Percentiles rank a stretch among this genome's conserved stretches.
Conservation (phyloP, 2,888 invertebrate genomes). For the Pseudolycoriella hygida region DNA sequence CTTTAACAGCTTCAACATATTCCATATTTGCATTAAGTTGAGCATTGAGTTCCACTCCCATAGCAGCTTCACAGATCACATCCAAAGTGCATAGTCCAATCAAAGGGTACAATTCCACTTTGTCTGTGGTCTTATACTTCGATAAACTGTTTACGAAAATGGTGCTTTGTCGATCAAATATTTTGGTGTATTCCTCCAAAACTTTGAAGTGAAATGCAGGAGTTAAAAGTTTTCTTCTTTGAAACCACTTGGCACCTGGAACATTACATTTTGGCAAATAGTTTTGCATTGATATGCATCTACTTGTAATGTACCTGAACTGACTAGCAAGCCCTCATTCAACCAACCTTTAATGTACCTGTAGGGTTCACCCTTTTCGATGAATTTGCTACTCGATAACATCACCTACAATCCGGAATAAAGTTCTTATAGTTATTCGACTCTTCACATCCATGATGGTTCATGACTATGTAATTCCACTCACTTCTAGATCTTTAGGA, state of each 20-base stretch:
- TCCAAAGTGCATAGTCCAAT: slow-evolving; percentile 41
- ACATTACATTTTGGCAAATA: slow-evolving; percentile 13
- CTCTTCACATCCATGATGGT: no score
- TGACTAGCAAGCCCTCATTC: slow-evolving; percentile 36
- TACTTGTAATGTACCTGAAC: slow-evolving; percentile 15
- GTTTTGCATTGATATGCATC: background rate
- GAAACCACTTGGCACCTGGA: slow-evolving; percentile 16
- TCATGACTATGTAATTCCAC: background rate
- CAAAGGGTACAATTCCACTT: slow-evolving; percentile 41
- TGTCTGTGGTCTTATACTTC: slow-evolving; percentile 19
- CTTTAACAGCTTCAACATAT: slow-evolving; percentile 57
- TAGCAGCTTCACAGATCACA: slow-evolving; percentile 60
- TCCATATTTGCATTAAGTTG: slow-evolving; percentile 48
- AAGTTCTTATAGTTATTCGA: slow-evolving; percentile 21
- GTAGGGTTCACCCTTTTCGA: slow-evolving; percentile 37
- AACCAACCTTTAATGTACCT: slow-evolving; percentile 32
- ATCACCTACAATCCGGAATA: slow-evolving; percentile 19
- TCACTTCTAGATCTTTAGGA: slow-evolving; percentile 27
- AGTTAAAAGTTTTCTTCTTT: slow-evolving; percentile 33
- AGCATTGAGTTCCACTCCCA: slow-evolving; percentile 60
- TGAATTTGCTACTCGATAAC: slow-evolving; percentile 16
- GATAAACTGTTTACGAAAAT: slow-evolving; percentile 36
- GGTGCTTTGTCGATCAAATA: slow-evolving; percentile 44
- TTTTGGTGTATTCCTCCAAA: slow-evolving; percentile 47
- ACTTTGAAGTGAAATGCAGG: slow-evolving; percentile 70